Evolutionary conservation across 2,797 vertebrate species (phyloP).

Genomic region (Lindbergichthys nudifrons): DNA sequence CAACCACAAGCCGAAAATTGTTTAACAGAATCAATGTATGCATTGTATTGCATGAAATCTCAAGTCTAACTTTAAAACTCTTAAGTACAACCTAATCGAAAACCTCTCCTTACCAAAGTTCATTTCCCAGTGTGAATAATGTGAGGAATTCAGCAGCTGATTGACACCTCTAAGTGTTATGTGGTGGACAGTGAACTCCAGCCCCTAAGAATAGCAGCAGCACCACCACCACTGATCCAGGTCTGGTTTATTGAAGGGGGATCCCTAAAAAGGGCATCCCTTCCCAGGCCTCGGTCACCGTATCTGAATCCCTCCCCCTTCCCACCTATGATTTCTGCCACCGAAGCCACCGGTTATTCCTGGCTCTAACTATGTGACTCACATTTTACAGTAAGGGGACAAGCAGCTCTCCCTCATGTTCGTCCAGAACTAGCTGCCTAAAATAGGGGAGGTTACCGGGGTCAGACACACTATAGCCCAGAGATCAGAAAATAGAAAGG

Average conservation of each 20-base stretch:
- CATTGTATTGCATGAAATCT: not conserved
- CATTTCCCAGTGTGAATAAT: not conserved
- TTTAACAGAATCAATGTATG: not conserved
- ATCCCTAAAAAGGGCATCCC: constrained; percentile 82
- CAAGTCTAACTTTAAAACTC: constrained; percentile 3
- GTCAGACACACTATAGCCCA: constrained; percentile 49
- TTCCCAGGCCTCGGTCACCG: constrained; percentile 43
- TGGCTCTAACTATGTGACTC: constrained; percentile 66
- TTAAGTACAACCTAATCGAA: not conserved
- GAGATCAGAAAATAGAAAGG: constrained; percentile 52
- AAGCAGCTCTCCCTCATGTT: not conserved
- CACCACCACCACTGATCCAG: constrained; percentile 29
- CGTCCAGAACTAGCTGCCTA: constrained; percentile 50
- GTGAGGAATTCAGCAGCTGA: constrained; percentile 3
- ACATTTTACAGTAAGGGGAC: constrained; percentile 58
- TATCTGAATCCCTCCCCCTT: constrained; percentile 4
- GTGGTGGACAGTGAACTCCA: constrained; percentile 21
- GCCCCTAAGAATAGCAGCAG: constrained; percentile 74
- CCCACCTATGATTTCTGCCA: constrained; percentile 29
- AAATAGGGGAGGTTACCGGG: constrained; percentile 68
- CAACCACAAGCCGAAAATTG: not conserved
- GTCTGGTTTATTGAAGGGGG: constrained; percentile 51
- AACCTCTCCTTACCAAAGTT: constrained; percentile 5
- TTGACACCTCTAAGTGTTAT: constrained; percentile 46
- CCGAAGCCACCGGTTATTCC: constrained; percentile 71